A percentile compares a stretch with the other conserved stretches of the same genome.
These are phyloP conservation scores for Spilogale gracilis DNA, from an alignment of 2,113 vertebrate genomes.

Conservation along the genomic window DNA sequence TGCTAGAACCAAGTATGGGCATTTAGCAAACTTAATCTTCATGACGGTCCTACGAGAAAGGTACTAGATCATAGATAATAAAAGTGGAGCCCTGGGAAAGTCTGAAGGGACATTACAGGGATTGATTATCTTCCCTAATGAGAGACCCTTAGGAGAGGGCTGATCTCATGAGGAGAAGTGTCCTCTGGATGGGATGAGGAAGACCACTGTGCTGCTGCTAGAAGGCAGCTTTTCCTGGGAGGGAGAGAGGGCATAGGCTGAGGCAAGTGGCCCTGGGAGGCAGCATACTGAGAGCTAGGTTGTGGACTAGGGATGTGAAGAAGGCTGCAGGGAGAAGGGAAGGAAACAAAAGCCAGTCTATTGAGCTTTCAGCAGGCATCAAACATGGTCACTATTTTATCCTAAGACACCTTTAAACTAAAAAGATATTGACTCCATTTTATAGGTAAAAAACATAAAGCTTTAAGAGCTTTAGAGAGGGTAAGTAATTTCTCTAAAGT, in stretches of 20 bases:
- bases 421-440: neutral
- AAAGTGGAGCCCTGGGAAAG: neutral
- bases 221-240: neutral
- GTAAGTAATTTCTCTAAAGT: neutral
- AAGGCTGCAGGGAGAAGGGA: neutral
- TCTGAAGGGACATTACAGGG: neutral
- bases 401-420: neutral
- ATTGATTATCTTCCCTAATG: neutral
- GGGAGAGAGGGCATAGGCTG: neutral
- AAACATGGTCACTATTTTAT: neutral
- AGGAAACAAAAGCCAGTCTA: neutral
- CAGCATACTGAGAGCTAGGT: neutral
- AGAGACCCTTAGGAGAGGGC: neutral
- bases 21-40: neutral
- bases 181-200: neutral
- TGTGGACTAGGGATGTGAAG: neutral
- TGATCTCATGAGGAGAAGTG: neutral
- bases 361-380: neutral
- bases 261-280: neutral
- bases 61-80: neutral
- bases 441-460: slow-evolving; percentile 1
- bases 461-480: neutral
- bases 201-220: neutral
- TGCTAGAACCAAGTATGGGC: neutral
- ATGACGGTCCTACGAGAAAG: neutral